phyloP scores from a whole-genome alignment of 1,140 invertebrate species.

The Aphelinus atriplicis region DNA sequence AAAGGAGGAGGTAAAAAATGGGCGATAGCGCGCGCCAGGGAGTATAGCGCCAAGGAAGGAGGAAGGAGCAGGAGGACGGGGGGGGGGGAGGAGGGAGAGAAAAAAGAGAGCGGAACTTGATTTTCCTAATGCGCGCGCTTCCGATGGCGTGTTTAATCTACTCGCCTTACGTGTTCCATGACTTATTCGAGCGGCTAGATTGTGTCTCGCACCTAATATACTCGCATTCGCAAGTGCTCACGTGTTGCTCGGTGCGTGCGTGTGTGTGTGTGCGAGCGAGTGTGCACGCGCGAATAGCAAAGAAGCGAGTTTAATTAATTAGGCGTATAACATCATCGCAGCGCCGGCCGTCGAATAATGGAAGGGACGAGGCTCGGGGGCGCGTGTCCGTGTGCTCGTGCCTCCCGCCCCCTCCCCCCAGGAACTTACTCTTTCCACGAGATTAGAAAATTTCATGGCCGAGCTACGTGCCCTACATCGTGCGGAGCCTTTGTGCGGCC shows the following conservation, averaged over 20 bases:
- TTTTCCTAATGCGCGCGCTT: constrained; percentile 28
- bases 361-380: not conserved
- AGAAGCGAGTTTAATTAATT: constrained; percentile 18
- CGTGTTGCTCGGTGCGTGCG: not conserved
- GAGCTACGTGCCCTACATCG: not conserved
- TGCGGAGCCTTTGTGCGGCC: not conserved
- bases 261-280: not conserved
- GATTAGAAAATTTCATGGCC: constrained; percentile 26
- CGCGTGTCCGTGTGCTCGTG: not conserved
- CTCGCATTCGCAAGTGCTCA: not conserved
- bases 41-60: not conserved
- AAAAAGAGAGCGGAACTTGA: constrained; percentile 22
- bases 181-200: constrained; percentile 3
- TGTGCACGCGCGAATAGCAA: not conserved
- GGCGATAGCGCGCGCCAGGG: not conserved
- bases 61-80: not conserved
- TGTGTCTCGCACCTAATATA: not conserved
- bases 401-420: too few species aligned
- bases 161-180: constrained; percentile 16
- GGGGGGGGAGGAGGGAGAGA: not conserved
- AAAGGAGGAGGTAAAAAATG: not conserved
- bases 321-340: constrained; percentile 16
- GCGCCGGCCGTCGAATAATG: not conserved
- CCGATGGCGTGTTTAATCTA: constrained; percentile 31
- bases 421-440: not conserved